Evolutionary conservation across 1,140 invertebrate genomes (phyloP).

Genomic region (Olivierus martensii): DNA sequence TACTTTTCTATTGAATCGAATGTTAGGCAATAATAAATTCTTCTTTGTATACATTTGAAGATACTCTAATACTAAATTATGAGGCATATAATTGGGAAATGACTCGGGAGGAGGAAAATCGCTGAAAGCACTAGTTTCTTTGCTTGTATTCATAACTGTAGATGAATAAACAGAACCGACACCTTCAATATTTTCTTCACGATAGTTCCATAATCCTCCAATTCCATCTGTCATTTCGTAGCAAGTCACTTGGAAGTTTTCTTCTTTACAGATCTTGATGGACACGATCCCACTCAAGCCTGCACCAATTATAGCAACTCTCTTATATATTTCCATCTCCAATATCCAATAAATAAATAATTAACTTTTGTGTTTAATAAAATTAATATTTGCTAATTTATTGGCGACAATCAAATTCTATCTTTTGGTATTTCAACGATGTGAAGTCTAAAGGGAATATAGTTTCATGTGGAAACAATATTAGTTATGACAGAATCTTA

Average conservation of each 20-base stretch:
- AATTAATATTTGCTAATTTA: no score
- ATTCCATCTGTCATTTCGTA: conserved; percentile 34
- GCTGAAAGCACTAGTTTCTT: conserved; percentile 34
- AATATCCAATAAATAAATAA: no score
- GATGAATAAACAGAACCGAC: conserved; percentile 19
- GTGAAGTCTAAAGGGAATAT: no score
- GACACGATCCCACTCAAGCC: conserved; percentile 33
- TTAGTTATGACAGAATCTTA: no score
- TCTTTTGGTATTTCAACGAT: no score
- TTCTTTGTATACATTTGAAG: conserved; percentile 26
- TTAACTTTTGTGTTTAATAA: no score
- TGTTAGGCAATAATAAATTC: no score
- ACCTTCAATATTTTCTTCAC: conserved; percentile 19
- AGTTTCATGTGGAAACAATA: no score
- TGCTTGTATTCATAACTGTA: conserved; percentile 32
- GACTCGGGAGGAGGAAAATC: conserved; percentile 29
- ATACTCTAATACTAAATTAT: conserved; percentile 24
- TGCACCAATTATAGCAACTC: conserved; percentile 28
- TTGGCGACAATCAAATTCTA: no score
- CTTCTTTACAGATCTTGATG: conserved; percentile 33
- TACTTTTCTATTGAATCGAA: conserved; percentile 29
- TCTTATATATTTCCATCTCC: no score
- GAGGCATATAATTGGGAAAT: conserved; percentile 28
- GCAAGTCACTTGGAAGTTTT: conserved; percentile 27
- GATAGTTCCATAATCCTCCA: conserved; percentile 39